Evolutionary conservation across 2,888 invertebrate species (phyloP), one percentile per base, ranked within the genome.

Genomic region (Diabrotica balteata): DNA sequence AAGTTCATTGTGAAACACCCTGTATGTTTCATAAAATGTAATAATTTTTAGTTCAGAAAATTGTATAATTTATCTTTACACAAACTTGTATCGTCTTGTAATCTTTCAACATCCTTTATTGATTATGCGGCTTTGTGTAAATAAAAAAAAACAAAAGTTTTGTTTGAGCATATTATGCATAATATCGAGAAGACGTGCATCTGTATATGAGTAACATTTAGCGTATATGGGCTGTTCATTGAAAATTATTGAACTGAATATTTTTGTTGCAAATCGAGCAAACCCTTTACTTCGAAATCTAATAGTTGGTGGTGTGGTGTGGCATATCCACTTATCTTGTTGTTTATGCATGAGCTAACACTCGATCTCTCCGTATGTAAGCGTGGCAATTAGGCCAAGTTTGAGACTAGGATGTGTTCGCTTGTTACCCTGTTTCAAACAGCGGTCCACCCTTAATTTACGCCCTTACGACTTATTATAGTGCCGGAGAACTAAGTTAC

Each of bases 261-360:
- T 52, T 60, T 60, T 61, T 61, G 46, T 53, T 32, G 32, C 32
- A 32, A 32, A 32, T 52, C 53, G n/a, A 10, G 11, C 45, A 42
- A 55, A 49, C 58, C 46, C 10, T 46, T 54, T 32, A 53, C 58
- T 65, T 11, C 59, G 57, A 67, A 70, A 61, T 70, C 72, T 71
- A 67, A 66, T 68, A 64, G 66, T 52, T 68, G 67, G 72, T 66
- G 69, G 73, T 66, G 55, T 11, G 63, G 73, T 77, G 75, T 69
- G 74, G 75, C 73, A 68, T 69, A 77, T 79, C 79, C 80, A 81
- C 81, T 82, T 82, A 81, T 81, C 82, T 81, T 80, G 78, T 82
- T 81, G 82, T 81, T 82, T 82, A 82, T 82, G 82, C 82, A 82
- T 82, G 82, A 82, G 80, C 74, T 79, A 70, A 76, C 81, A 78